Conservation (phyloP, 1,140 invertebrate genomes). For the Scaptomyza pallida region DNA sequence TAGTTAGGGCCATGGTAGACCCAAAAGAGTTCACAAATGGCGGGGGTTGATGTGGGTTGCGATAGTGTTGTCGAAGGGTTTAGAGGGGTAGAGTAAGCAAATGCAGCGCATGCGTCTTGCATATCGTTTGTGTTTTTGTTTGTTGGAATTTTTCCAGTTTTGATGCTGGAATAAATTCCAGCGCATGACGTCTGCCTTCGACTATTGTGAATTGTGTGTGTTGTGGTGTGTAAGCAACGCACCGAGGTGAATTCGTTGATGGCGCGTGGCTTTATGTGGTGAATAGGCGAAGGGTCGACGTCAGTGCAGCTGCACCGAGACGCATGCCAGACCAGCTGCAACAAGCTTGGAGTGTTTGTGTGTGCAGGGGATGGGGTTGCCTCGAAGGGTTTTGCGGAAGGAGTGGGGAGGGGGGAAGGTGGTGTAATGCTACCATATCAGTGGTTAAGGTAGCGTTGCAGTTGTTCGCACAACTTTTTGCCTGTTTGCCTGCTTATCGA, state of each 20-base stretch:
- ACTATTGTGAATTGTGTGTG: slow-evolving; percentile 53
- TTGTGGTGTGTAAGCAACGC: slow-evolving; percentile 4
- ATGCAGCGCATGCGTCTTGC: slow-evolving; percentile 57
- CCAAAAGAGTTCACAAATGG: not conserved
- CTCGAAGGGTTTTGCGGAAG: too few species aligned
- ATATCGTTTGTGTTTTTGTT: slow-evolving; percentile 31
- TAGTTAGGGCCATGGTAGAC: slow-evolving; percentile 38
- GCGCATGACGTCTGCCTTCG: slow-evolving; percentile 62
- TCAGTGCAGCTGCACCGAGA: slow-evolving; percentile 47
- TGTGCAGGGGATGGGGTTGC: not conserved
- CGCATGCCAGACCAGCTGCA: slow-evolving; percentile 10
- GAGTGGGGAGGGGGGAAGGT: not conserved
- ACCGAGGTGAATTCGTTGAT: slow-evolving; percentile 39
- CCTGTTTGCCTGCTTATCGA: slow-evolving; percentile 39
- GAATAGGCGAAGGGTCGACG: slow-evolving; percentile 20
- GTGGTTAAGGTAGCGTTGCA: slow-evolving; percentile 18
- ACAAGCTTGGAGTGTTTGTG: slow-evolving; percentile 5
- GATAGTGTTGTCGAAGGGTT: not conserved
- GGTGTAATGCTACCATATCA: slow-evolving; percentile 9
- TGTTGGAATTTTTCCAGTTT: slow-evolving; percentile 66
- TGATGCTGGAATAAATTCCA: slow-evolving; percentile 52
- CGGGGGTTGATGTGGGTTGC: not conserved
- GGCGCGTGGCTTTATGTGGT: slow-evolving; percentile 28
- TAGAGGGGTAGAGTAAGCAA: not conserved
- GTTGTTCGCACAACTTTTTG: slow-evolving; percentile 20